Evolutionary conservation across 2,888 invertebrate genomes (phyloP), one percentile per base, ranked within the genome.

Genomic region (Timandra comae): DNA sequence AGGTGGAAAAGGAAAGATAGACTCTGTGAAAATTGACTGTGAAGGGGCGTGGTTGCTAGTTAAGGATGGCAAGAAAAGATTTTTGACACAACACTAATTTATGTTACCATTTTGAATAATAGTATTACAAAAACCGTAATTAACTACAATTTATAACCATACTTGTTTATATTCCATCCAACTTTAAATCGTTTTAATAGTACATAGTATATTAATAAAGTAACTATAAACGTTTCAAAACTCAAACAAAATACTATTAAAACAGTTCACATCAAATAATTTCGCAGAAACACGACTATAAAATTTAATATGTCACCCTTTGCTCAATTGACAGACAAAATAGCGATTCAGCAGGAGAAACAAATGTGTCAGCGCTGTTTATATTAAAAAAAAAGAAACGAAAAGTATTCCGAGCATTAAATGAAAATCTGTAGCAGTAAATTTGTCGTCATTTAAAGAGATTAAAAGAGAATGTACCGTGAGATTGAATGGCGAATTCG

Each of bases 401-500:
- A 47, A 43, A 61, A 58, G 59, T 57, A 71, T 71, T 64, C 55
- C 47, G 38, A 53, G 61, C 56, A 65, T 68, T 68, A 70, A 75
- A 77, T 68, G 58, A 71, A 73, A 75, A 71, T 71, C 66, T 69
- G 65, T 64, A 67, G 62, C 75, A 77, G 72, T 79, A 79, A 76
- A 80, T 80, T 76, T 75, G 76, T 75, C 78, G 74, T 70, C 76
- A 70, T 74, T 77, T 71, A 66, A 70, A 75, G 55, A 76, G 76
- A 78, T 80, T 81, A 79, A 77, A 78, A 77, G 74, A 75, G 72
- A 79, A 75, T 78, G 76, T 76, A 74, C 69, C 75, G 74, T 78
- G 73, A 79, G 71, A 82, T 81, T 78, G 78, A 74, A 78, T 64
- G 63, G 75, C 63, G 63, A 73, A 75, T 78, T 75, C 64, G 69